Evolutionary conservation across 2,113 vertebrate genomes (phyloP), one percentile per base, ranked within the genome.

Genomic region (Corythoichthys haematopterus): DNA sequence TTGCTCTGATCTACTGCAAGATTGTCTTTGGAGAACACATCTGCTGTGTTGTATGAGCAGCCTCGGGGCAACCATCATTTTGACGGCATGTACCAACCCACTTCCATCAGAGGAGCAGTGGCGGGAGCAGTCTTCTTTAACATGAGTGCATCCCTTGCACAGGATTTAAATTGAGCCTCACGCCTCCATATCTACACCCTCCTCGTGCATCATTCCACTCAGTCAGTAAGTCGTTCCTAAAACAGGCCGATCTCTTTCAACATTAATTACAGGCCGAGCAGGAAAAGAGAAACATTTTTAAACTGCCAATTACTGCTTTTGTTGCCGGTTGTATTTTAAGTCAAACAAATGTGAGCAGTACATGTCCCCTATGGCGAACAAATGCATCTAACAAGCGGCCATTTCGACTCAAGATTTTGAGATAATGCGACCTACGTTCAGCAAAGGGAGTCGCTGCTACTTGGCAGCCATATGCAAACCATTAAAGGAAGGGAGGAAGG

Each of bases 381-480:
- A 72, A 72, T 38, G 66, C 51, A 55, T 52, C 40, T 50, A 77
- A 64, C 35, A 71, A 62, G 8, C 50, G 14, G 64, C 48, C 38
- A 3, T 72, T 67, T 51, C 63, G 4, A 46, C 3, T 62, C 16
- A 33, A 14, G 13, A 16, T n/a, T 65, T 52, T 65, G 75, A 70
- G 38, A 57, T 57, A 6, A 57, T 3, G 55, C 33, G 4, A 13
- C 55, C 9, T 35, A 36, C 3, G 33, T 57, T 15, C 6, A 75
- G 74, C 77, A 80, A 79, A 74, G 66, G 2, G 63, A 62, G 64
- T 68, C 66, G 45, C 45, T 33, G 77, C 76, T 82, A 68, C 80
- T 79, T 69, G 73, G 74, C 65, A 65, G 69, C 85, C 90, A 89
- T 90, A 82, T 91, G 89, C 74, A 61, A 89, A 76, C 77, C 83